Conservation (phyloP, 2,888 invertebrate genomes). For the Trisateles emortualis region DNA sequence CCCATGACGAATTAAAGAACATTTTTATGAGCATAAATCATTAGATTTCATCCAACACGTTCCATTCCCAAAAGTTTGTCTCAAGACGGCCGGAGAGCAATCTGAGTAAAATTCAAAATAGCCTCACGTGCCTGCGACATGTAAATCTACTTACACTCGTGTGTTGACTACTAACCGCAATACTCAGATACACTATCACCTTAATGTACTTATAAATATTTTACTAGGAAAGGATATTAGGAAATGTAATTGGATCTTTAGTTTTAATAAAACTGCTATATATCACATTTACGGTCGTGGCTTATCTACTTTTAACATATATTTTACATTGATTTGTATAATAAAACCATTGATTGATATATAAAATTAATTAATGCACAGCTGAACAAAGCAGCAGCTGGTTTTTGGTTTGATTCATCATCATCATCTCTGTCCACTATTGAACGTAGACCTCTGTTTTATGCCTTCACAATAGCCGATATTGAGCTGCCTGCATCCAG, state of each 20-base stretch:
- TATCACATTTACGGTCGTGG: background rate
- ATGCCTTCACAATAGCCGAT: too few species aligned
- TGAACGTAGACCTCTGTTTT: too few species aligned
- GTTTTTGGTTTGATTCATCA: too few species aligned
- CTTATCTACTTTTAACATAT: too few species aligned
- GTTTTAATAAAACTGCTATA: background rate
- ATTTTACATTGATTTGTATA: too few species aligned
- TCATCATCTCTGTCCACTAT: too few species aligned
- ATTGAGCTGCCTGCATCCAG: too few species aligned
- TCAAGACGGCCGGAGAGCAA: conserved; percentile 56
- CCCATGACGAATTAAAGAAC: conserved; percentile 20
- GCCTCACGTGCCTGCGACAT: conserved; percentile 78
- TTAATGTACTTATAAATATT: conserved; percentile 41
- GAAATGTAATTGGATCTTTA: conserved; percentile 18
- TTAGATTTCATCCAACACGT: conserved; percentile 49
- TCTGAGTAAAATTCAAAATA: conserved; percentile 76
- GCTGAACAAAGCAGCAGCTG: too few species aligned
- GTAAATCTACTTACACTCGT: conserved; percentile 82
- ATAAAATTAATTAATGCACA: too few species aligned
- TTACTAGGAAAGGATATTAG: conserved; percentile 23
- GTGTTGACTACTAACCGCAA: conserved; percentile 65
- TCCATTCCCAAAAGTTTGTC: conserved; percentile 46
- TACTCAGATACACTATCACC: conserved; percentile 49
- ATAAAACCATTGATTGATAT: too few species aligned
- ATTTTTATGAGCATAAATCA: conserved; percentile 47